Evolutionary conservation across 2,888 invertebrate genomes (phyloP), one percentile per base, ranked within the genome.

Genomic region (Meteorus cinctellus): DNA sequence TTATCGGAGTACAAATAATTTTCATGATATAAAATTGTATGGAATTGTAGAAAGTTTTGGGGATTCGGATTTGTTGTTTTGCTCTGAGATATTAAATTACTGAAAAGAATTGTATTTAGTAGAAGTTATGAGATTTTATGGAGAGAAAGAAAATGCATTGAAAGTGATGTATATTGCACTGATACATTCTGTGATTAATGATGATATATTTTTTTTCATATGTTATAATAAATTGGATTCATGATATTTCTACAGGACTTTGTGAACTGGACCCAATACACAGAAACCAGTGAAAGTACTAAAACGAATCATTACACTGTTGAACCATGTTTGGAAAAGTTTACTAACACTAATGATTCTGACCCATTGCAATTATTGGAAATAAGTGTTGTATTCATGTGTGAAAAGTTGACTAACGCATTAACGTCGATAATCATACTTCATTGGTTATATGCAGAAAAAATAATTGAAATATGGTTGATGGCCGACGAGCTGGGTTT

Each of bases 311-410:
- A 76, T 45, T 80, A 80, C 45, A 62, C 76, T 27, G 80, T 83
- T 8, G 83, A 83, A 66, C 63, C 70, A 45, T 82, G 81, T 1
- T 67, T 86, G 65, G 76, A 77, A 74, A 84, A 84, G 74, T 86
- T 81, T 75, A 27, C 81, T 1, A 75, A 77, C 0, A 72, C 79
- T 0, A 69, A 79, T 62, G 82, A 82, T 27, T 19, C 66, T 4
- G 80, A 80, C 66, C 77, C 86, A 34, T 69, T 85, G 36, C 79
- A 84, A n/a, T 75, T 87, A n/a, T 72, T 87, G 10, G 81, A 85
- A 48, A 72, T 86, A 3, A 84, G 87, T 65, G 81, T 84, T 8
- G 78, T 86, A 29, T 87, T 86, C 60, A 73, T 80, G 60, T 83
- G 81, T 2, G 86, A 86, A 27, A 81, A 82, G 29, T 72, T 87